phyloP scores from a whole-genome alignment of 2,888 invertebrate genomes.

The Hoplodrina blanda region DNA sequence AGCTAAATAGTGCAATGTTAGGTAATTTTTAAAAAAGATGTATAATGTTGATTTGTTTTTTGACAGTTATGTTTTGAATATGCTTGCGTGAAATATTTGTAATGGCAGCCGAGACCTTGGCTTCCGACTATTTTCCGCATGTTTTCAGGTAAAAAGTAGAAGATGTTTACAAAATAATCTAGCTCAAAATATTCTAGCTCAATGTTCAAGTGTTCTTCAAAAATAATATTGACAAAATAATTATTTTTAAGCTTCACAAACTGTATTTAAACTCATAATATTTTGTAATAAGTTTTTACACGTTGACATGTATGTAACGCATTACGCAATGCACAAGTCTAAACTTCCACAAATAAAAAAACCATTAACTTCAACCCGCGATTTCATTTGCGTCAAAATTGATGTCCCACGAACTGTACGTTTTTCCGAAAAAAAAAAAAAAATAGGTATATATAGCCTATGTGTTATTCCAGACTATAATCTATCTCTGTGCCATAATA shows the following conservation, averaged over 20 bases:
- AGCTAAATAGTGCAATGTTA: conserved; percentile 28
- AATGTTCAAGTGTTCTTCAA: background rate
- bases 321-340: too few relatives aligned
- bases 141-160: conserved; percentile 5
- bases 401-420: too few relatives aligned
- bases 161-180: conserved; percentile 12
- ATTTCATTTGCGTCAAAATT: too few relatives aligned
- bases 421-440: too few relatives aligned
- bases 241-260: too few relatives aligned
- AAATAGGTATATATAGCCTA: too few relatives aligned
- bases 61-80: conserved; percentile 16
- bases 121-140: background rate
- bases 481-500: too few relatives aligned
- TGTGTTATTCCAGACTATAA: too few relatives aligned
- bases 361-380: background rate
- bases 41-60: conserved; percentile 17
- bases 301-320: background rate
- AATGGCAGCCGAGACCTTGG: conserved; percentile 12
- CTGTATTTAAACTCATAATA: background rate
- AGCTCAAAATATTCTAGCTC: conserved; percentile 9
- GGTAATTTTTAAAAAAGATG: conserved; percentile 31
- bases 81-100: background rate
- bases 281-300: background rate
- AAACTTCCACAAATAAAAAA: conserved; percentile 2
- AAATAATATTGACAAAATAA: too few relatives aligned